Evolutionary conservation across 2,113 vertebrate species (phyloP).

Genomic region (Arvicanthis niloticus): DNA sequence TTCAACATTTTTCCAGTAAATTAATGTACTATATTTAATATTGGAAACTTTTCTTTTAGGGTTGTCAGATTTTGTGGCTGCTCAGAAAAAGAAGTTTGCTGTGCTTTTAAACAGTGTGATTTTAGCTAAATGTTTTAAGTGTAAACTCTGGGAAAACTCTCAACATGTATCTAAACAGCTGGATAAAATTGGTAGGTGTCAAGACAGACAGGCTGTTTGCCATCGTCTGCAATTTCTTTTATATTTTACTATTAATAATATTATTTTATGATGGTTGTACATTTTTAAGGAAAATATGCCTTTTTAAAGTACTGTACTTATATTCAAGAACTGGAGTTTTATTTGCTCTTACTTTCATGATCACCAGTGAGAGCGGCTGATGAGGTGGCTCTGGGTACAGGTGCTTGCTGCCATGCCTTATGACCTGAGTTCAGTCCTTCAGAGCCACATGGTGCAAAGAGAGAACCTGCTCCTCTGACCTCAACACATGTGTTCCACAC

Average conservation of each 20-base stretch:
- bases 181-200: constrained; percentile 96
- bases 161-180: constrained; percentile 95
- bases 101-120: constrained; percentile 92
- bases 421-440: background rate
- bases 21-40: constrained; percentile 62
- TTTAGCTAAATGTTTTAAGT: constrained; percentile 96
- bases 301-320: constrained; percentile 41
- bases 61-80: constrained; percentile 93
- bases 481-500: background rate
- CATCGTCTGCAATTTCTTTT: constrained; percentile 55
- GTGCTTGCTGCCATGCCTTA: background rate
- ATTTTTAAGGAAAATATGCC: background rate
- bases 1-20: constrained; percentile 61
- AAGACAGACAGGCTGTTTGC: constrained; percentile 3
- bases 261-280: constrained; percentile 39
- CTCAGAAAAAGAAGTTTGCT: constrained; percentile 89
- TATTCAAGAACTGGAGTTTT: constrained; percentile 60
- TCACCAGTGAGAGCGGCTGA: background rate
- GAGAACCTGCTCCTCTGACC: background rate
- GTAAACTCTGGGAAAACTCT: constrained; percentile 98
- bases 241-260: constrained; percentile 48
- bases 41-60: constrained; percentile 86
- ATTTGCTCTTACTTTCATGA: constrained; percentile 45
- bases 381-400: background rate
- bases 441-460: background rate